These are phyloP conservation scores for Phaonia tiefii DNA, from an alignment of 2,888 invertebrate genomes.

Conservation along the genomic window DNA sequence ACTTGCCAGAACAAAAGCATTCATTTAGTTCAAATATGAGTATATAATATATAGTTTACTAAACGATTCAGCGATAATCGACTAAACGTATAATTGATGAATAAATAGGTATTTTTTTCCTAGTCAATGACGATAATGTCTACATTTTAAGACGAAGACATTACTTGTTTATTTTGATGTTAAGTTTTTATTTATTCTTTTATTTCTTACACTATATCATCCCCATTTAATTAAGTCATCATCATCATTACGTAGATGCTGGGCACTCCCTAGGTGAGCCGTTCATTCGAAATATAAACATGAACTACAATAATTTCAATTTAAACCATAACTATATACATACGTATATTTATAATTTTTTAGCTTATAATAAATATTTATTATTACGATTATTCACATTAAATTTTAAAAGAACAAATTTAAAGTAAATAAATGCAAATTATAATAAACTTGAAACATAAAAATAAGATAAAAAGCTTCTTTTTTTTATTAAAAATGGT, in stretches of 20 bases:
- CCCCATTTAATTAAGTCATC: neutral
- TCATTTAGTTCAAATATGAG: slow-evolving; percentile 37
- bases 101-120: slow-evolving; percentile 25
- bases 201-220: neutral
- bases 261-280: neutral
- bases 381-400: slow-evolving; percentile 28
- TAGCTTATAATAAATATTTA: slow-evolving; percentile 32
- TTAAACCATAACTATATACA: slow-evolving; percentile 13
- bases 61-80: slow-evolving; percentile 12
- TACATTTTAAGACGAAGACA: neutral
- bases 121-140: slow-evolving; percentile 16
- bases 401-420: slow-evolving; percentile 27
- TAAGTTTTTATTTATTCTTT: slow-evolving; percentile 18
- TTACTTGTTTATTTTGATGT: slow-evolving; percentile 3
- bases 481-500: too few relatives aligned
- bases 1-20: slow-evolving; percentile 36
- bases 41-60: slow-evolving; percentile 16
- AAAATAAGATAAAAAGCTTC: too few relatives aligned
- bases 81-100: slow-evolving; percentile 2
- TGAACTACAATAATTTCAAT: slow-evolving; percentile 11
- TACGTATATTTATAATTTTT: neutral
- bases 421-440: slow-evolving; percentile 14
- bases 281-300: slow-evolving; percentile 7
- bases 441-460: slow-evolving; percentile 6
- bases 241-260: neutral